A percentile compares a stretch with the other conserved stretches of the same genome.
These are phyloP conservation scores for Choloepus hoffmanni DNA, from an alignment of 2,113 vertebrate species.

Conservation along the genomic window DNA sequence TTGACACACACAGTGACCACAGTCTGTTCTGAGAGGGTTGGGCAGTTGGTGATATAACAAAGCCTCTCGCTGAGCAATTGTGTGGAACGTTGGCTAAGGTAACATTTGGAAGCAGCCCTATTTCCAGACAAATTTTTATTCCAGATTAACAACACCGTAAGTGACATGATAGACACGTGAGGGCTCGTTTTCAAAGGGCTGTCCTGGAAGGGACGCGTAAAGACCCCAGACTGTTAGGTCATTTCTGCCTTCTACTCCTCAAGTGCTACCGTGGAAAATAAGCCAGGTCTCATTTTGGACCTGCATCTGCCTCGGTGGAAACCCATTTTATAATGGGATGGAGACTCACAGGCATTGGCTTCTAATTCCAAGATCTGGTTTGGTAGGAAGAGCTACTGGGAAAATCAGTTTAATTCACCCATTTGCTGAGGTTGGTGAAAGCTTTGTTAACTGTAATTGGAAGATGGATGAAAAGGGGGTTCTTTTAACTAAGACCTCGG, in stretches of 20 bases:
- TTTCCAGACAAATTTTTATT: slow-evolving; percentile 78
- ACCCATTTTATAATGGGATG: neutral
- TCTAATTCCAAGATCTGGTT: slow-evolving; percentile 3
- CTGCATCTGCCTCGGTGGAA: neutral
- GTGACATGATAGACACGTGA: slow-evolving; percentile 74
- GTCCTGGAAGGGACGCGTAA: neutral
- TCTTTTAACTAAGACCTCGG: neutral
- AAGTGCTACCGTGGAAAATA: neutral
- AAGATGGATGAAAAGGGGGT: neutral
- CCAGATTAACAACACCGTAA: slow-evolving; percentile 72
- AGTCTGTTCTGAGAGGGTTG: slow-evolving; percentile 64
- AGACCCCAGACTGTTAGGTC: neutral
- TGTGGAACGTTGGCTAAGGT: slow-evolving; percentile 72
- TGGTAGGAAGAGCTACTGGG: neutral
- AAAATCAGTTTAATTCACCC: slow-evolving; percentile 50
- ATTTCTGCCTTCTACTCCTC: neutral
- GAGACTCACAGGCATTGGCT: neutral
- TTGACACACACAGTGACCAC: slow-evolving; percentile 73
- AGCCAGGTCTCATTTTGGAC: neutral
- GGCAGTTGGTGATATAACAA: neutral
- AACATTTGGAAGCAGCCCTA: slow-evolving; percentile 71
- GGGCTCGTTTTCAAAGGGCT: slow-evolving; percentile 67
- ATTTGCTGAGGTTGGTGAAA: slow-evolving; percentile 67
- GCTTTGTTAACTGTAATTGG: slow-evolving; percentile 36
- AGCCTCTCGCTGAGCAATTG: slow-evolving; percentile 78